Percentiles rank a stretch among this genome's conserved stretches.
Conservation (phyloP, 2,113 vertebrate species). For the Porphyrio hochstetteri region DNA sequence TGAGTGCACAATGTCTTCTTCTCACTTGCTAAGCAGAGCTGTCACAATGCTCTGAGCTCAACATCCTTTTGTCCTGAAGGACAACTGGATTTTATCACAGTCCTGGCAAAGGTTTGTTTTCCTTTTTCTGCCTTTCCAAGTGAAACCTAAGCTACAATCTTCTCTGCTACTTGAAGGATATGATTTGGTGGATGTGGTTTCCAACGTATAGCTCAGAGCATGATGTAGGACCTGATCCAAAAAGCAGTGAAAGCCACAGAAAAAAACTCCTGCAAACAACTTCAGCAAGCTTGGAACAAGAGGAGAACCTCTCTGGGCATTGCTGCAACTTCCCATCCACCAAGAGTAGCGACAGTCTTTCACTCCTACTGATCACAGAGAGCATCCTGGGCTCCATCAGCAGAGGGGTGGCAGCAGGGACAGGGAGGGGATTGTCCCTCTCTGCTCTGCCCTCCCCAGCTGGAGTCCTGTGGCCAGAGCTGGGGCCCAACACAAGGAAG, state of each 20-base stretch:
- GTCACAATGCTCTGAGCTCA: background rate
- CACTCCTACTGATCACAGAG: background rate
- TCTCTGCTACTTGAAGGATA: background rate
- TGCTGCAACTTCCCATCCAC: background rate
- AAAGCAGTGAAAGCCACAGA: background rate
- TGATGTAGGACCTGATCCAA: background rate
- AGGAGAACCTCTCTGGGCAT: background rate
- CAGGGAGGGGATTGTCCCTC: too few species aligned
- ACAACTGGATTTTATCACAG: background rate
- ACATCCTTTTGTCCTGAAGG: background rate
- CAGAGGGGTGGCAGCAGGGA: too few species aligned
- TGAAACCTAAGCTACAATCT: background rate
- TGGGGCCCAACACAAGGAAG: too few species aligned
- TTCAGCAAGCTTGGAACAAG: background rate
- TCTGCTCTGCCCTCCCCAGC: too few species aligned
- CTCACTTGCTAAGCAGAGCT: background rate
- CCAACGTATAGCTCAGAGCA: rapidly evolving
- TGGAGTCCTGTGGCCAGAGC: too few species aligned
- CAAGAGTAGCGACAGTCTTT: background rate
- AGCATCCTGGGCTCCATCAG: too few species aligned
- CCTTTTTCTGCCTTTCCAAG: background rate
- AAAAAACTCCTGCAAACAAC: background rate
- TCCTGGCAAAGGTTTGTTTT: background rate
- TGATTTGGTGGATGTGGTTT: background rate
- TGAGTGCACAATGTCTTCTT: background rate